Evolutionary conservation across 2,797 vertebrate genomes (phyloP), one percentile per base, ranked within the genome.

Genomic region (Chloroceryle amazona): DNA sequence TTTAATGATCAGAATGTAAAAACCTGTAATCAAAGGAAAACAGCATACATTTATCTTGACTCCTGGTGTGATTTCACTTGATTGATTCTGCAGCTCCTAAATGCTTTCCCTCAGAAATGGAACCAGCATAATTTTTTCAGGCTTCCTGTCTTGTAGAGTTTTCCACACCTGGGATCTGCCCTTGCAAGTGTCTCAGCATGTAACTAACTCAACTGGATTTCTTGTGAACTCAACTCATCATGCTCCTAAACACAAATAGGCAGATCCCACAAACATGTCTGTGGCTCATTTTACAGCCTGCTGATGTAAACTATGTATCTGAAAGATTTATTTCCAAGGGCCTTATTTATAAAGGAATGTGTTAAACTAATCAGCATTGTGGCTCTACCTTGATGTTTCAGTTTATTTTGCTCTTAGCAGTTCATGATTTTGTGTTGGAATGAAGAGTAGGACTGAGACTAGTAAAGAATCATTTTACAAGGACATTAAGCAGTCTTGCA

Each of bases 21-120:
- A 87, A 82, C 22, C 28, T 68, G n/a, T 42, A 91, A 86, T 87
- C 49, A 82, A 83, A 85, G 61, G 33, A 65, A 85, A 95, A 18
- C 35, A 51, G 13, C 19, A 58, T 13, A 61, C 37, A 78, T 88
- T 76, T 79, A 11, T 61, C 29, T 86, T 16, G 1, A 11, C 26
- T 89, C 20, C 57, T 85, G 19, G 20, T 58, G 18, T 75, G 58
- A 61, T 75, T 92, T 92, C 54, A 29, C 67, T 80, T 95, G 76
- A 90, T 79, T 91, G 41, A 92, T 86, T 84, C 78, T 3, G 6
- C 33, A 61, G 26, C 11, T 93, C 31, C 60, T 87, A 68, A 80
- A 85, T 22, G 1, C 15, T 89, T 92, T 86, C 33, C 15, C n/a
- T 60, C 54, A 86, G 42, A 89, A 95, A 91, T 8, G 5, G 57